Percentiles rank a stretch among this genome's conserved stretches.
Conservation (phyloP, 2,888 invertebrate species). For the Athalia cordata region DNA sequence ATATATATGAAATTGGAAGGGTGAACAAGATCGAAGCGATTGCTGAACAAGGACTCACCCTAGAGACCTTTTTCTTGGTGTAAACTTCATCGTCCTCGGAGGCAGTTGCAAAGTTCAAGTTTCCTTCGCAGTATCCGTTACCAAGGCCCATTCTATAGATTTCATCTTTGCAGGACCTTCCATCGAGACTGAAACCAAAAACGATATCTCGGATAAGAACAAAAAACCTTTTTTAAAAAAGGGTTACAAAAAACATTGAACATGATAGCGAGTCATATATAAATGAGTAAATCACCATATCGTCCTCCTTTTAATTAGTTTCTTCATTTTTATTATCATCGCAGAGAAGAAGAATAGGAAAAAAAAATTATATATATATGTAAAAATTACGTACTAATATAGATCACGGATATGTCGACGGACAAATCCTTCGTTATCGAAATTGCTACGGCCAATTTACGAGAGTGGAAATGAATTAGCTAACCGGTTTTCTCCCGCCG, state of each 20-base stretch:
- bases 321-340: no score
- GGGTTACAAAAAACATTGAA: neutral
- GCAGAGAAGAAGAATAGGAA: no score
- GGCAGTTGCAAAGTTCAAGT: slow-evolving; percentile 71
- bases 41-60: slow-evolving; percentile 61
- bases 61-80: slow-evolving; percentile 71
- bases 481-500: slow-evolving; percentile 13
- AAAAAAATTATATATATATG: no score
- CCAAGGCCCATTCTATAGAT: slow-evolving; percentile 71
- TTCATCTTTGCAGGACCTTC: slow-evolving; percentile 71
- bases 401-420: neutral
- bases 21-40: neutral
- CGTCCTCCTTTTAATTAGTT: no score
- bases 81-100: slow-evolving; percentile 72
- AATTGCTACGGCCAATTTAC: slow-evolving; percentile 13
- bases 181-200: slow-evolving; percentile 65
- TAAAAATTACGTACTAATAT: neutral
- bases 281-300: no score
- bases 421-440: slow-evolving; percentile 31
- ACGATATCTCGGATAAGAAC: neutral
- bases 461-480: neutral
- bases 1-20: neutral
- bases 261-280: no score
- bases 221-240: slow-evolving; percentile 3
- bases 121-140: slow-evolving; percentile 69